Evolutionary conservation across 2,113 vertebrate genomes (phyloP).

Genomic region (Odocoileus hemionus): DNA sequence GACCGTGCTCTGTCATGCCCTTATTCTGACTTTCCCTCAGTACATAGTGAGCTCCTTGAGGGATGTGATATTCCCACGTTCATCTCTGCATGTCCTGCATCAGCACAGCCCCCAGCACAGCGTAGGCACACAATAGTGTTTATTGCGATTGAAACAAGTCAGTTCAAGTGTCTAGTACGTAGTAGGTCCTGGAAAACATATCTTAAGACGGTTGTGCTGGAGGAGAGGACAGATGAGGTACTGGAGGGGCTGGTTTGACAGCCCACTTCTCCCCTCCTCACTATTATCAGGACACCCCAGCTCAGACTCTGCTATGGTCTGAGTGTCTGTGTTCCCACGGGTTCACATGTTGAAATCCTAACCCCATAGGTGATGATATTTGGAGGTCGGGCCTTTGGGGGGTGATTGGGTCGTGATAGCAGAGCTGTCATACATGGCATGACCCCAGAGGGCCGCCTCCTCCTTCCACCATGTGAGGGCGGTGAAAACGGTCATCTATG

Average conservation of each 20-base stretch:
- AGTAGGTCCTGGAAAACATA: not conserved
- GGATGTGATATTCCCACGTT: not conserved
- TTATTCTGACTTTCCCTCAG: not conserved
- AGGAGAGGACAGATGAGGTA: not conserved
- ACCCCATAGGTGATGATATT: not conserved
- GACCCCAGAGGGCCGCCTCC: not conserved
- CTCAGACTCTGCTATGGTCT: not conserved
- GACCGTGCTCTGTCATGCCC: not conserved
- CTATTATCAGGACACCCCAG: not conserved
- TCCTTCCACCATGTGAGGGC: not conserved
- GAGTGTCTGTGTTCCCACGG: not conserved
- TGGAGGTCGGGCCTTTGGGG: not conserved
- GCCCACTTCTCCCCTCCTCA: no score
- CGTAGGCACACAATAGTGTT: rapidly evolving
- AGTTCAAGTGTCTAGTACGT: not conserved
- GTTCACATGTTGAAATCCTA: not conserved
- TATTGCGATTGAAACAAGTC: not conserved
- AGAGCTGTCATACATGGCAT: not conserved
- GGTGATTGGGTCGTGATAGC: not conserved
- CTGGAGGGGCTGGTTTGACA: not conserved
- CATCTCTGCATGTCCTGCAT: not conserved
- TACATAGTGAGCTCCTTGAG: not conserved
- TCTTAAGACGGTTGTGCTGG: not conserved
- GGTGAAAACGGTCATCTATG: not conserved
- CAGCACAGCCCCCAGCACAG: not conserved